A percentile compares a stretch with the other conserved stretches of the same genome.
phyloP scores from a whole-genome alignment of 2,888 invertebrate species.

The Aphidius colemani region DNA sequence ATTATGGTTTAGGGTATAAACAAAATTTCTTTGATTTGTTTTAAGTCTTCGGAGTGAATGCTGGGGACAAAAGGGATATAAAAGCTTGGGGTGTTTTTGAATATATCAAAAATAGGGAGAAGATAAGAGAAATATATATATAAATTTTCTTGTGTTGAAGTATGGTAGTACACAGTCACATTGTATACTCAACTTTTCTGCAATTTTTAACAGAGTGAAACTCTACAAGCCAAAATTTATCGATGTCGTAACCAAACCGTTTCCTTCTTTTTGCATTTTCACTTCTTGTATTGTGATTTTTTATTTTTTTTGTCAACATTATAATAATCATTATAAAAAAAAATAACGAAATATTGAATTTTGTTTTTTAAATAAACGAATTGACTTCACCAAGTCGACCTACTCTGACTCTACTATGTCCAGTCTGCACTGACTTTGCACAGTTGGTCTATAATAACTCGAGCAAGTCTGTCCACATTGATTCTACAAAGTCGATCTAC shows the following conservation, averaged over 20 bases:
- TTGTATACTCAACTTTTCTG: conserved; percentile 39
- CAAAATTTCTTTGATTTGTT: conserved; percentile 45
- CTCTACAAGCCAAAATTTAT: conserved; percentile 54
- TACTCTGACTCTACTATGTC: too few species aligned
- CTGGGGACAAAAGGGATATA: conserved; percentile 20
- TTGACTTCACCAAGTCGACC: too few species aligned
- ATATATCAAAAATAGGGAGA: conserved; percentile 48
- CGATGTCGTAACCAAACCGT: conserved; percentile 40
- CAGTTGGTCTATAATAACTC: too few species aligned
- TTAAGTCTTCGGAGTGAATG: conserved; percentile 5
- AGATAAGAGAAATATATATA: conserved; percentile 58
- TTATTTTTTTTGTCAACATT: too few species aligned
- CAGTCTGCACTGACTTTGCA: too few species aligned
- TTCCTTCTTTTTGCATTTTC: conserved; percentile 28
- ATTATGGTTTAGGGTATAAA: conserved; percentile 50
- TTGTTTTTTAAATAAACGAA: too few species aligned
- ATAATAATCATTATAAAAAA: too few species aligned
- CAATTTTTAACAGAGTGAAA: conserved; percentile 56
- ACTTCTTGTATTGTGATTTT: background rate
- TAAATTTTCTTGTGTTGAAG: conserved; percentile 47
- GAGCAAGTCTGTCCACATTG: too few species aligned
- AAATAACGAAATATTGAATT: too few species aligned
- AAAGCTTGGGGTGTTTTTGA: conserved; percentile 24
- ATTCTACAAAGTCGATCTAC: too few species aligned
- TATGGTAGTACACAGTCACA: conserved; percentile 38